Evolutionary conservation across 2,113 vertebrate genomes (phyloP), one percentile per base, ranked within the genome.

Genomic region (Tretioscincus oriximinensis): DNA sequence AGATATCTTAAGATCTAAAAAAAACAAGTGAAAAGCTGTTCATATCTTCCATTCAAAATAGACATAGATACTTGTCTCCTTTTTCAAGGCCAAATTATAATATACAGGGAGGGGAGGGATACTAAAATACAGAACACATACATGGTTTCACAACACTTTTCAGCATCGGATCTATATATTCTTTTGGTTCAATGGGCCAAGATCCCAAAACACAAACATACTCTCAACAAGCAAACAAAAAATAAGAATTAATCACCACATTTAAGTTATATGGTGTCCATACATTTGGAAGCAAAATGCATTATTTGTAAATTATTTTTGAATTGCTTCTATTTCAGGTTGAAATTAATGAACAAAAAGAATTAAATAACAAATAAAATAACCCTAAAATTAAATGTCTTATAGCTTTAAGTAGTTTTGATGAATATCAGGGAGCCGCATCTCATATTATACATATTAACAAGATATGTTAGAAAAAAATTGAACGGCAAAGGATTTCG

Each of bases 1-100:
- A 80, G 89, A 66, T 69, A 88, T 91, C 87, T 85, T 90, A 81
- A 83, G 0, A 65, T 87, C 88, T 89, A 78, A 41, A 41, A 41
- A 51, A 51, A 87, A 88, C 86, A 88, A 88, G 86, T 91, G 90
- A 90, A 85, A 89, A 72, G 86, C 87, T 92, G 87, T 83, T 88
- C 77, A 88, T 86, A 81, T 66, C 21, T 7, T n/a, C 35, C 14
- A 20, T n/a, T 16, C 65, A 54, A 68, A 20, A 67, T 18, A 77
- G 26, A 3, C 22, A 68, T 11, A 76, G 4, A 63, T n/a, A 64
- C 84, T 78, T 51, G 84, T 74, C 54, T 29, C 85, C 90, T 90
- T 77, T 84, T 90, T 65, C 85, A 72, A 84, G 80, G 86, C 85
- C 85, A 85, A 58, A 51, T 88, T 86, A 78, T 76, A 71, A 81